Conservation (phyloP, 2,797 vertebrate species). For the Psittacula derbiana region DNA sequence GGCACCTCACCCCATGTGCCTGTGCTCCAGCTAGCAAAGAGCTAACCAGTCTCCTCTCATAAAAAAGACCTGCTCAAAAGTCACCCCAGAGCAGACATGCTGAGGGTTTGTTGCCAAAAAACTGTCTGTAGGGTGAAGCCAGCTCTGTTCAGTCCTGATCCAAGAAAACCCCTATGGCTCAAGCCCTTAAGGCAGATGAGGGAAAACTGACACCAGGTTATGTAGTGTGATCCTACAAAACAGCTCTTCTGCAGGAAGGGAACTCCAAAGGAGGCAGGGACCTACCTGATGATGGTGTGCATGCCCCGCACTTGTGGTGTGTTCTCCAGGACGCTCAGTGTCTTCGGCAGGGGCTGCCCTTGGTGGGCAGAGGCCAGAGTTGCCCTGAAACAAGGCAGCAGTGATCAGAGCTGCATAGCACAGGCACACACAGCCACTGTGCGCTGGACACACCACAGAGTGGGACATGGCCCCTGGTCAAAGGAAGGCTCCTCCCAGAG, state of each 20-base stretch:
- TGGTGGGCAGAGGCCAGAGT: constrained; percentile 89
- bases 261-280: not conserved
- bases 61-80: not conserved
- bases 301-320: constrained; percentile 89
- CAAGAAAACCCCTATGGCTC: accelerated
- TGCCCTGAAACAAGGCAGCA: constrained; percentile 70
- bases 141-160: not conserved
- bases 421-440: accelerated
- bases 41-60: accelerated
- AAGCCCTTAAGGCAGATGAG: not conserved
- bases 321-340: constrained; percentile 85
- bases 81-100: not conserved
- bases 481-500: not conserved
- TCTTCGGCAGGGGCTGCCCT: constrained; percentile 86
- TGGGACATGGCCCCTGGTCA: accelerated
- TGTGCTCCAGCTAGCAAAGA: not conserved
- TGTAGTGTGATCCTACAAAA: accelerated
- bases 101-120: not conserved
- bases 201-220: not conserved
- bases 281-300: constrained; percentile 92
- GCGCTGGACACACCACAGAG: accelerated
- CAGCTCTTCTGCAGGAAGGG: no score
- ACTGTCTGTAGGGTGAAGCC: accelerated
- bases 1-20: not conserved
- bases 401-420: not conserved